Percentiles rank a stretch among this genome's conserved stretches.
phyloP scores from a whole-genome alignment of 2,113 vertebrate genomes.

The Perca schrenkii region DNA sequence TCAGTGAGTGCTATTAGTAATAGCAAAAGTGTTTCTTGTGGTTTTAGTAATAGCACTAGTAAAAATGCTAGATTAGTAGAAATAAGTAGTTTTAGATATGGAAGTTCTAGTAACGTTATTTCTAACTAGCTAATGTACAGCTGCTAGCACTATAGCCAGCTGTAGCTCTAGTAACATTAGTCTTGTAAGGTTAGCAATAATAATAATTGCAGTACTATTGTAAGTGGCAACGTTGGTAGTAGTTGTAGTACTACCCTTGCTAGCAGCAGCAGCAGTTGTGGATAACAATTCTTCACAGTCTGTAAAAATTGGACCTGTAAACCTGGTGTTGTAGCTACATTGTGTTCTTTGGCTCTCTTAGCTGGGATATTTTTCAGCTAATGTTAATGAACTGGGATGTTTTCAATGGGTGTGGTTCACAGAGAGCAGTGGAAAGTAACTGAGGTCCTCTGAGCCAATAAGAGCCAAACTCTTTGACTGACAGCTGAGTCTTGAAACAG shows the following conservation, averaged over 20 bases:
- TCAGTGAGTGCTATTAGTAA: no score
- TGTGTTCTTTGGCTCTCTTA: not conserved
- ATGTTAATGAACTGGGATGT: not conserved
- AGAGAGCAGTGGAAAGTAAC: constrained; percentile 9
- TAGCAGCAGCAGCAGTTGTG: not conserved
- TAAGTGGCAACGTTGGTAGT: not conserved
- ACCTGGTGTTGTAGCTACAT: not conserved
- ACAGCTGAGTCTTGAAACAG: constrained; percentile 13
- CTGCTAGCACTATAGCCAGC: not conserved
- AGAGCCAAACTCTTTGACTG: not conserved
- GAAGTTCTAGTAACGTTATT: not conserved
- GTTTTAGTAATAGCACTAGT: not conserved
- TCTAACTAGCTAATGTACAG: not conserved
- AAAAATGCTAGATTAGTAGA: not conserved
- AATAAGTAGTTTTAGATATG: not conserved
- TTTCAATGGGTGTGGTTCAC: constrained; percentile 49
- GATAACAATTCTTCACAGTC: not conserved
- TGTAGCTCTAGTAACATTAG: not conserved
- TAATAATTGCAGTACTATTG: not conserved
- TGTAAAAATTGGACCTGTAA: not conserved
- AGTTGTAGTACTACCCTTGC: not conserved
- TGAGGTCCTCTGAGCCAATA: not conserved
- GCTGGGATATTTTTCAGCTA: constrained; percentile 9
- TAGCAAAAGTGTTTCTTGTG: not conserved
- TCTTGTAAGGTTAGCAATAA: not conserved